A percentile compares a stretch with the other conserved stretches of the same genome.
phyloP scores from a whole-genome alignment of 2,797 vertebrate genomes.

The Oceanodroma leucorhoa region DNA sequence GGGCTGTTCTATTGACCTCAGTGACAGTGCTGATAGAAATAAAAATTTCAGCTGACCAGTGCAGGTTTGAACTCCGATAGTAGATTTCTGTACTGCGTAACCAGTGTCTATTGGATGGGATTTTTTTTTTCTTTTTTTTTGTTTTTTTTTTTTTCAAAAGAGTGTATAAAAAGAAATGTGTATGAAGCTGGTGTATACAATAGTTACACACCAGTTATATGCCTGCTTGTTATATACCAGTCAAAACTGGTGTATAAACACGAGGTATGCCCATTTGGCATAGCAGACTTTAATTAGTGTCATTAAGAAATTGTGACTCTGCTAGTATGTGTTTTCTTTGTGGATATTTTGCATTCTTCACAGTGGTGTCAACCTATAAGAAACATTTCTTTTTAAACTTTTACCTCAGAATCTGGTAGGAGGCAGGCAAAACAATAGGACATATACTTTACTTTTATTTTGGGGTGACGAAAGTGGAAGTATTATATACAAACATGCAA shows the following conservation, averaged over 20 bases:
- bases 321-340: neutral
- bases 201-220: neutral
- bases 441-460: neutral
- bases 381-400: neutral
- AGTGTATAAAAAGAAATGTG: rapidly evolving
- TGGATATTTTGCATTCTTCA: neutral
- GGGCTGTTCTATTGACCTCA: neutral
- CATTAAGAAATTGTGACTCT: neutral
- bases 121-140: neutral
- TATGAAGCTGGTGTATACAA: neutral
- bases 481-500: neutral
- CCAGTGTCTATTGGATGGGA: no score
- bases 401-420: neutral
- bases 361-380: neutral
- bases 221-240: neutral
- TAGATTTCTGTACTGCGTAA: neutral
- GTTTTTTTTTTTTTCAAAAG: neutral
- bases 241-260: neutral
- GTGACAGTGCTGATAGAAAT: neutral
- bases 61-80: neutral
- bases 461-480: neutral
- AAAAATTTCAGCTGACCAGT: neutral
- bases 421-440: neutral
- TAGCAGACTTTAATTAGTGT: neutral
- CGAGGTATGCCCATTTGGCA: rapidly evolving